Percentiles rank a stretch among this genome's conserved stretches.
phyloP scores from a whole-genome alignment of 2,113 vertebrate species.

The Eupsittula cactorum region DNA sequence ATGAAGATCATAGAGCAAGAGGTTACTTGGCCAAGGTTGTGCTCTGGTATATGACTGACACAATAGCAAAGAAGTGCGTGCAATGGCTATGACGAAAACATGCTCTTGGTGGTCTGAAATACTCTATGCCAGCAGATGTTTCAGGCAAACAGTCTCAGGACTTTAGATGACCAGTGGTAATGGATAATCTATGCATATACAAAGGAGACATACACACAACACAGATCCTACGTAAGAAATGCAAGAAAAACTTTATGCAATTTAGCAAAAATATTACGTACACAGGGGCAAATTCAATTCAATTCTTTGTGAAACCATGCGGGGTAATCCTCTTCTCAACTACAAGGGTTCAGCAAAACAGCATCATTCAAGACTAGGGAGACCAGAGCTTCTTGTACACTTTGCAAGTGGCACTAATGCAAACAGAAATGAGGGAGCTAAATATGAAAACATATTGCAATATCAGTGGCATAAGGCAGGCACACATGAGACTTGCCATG shows the following conservation, averaged over 20 bases:
- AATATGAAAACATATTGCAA: neutral
- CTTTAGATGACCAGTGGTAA: neutral
- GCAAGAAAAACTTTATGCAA: neutral
- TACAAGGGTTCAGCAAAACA: neutral
- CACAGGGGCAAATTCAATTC: neutral
- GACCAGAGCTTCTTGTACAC: neutral
- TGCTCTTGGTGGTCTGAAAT: neutral
- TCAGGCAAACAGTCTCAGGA: neutral
- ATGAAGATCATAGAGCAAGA: neutral
- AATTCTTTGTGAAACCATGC: neutral
- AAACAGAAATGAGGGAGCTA: neutral
- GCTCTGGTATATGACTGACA: neutral
- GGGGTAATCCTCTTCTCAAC: neutral
- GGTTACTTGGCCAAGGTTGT: neutral
- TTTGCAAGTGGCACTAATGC: neutral
- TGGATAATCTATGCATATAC: neutral
- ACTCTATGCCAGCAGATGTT: neutral
- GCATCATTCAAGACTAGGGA: neutral
- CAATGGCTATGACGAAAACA: fast-evolving
- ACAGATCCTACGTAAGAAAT: neutral
- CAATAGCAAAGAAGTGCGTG: neutral
- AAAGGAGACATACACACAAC: neutral
- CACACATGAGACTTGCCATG: neutral
- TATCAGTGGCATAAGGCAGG: neutral
- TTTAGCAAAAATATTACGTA: neutral